A percentile compares a stretch with the other conserved stretches of the same genome.
phyloP scores from a whole-genome alignment of 1,140 invertebrate species.

The Sminthurides bifidus region DNA sequence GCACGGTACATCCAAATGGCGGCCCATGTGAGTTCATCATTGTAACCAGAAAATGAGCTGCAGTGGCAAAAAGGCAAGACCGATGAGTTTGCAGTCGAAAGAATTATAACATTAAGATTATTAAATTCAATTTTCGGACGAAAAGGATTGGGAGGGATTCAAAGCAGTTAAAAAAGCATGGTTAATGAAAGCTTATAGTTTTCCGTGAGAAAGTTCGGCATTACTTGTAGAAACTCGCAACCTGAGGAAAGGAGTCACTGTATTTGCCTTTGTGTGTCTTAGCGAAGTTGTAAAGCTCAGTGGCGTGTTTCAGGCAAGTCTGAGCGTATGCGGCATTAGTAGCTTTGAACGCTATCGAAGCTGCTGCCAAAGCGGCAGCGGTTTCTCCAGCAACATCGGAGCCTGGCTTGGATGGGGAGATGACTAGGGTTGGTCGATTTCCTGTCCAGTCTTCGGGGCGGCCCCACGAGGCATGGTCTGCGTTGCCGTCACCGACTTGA shows the following conservation, averaged over 20 bases:
- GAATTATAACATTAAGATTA: not conserved
- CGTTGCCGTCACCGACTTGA: constrained; percentile 32
- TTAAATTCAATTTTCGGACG: not conserved
- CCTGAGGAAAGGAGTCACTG: not conserved
- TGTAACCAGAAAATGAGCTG: constrained; percentile 40
- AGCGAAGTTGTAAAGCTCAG: not conserved
- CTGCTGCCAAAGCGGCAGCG: not conserved
- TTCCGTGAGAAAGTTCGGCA: not conserved
- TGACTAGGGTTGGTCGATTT: constrained; percentile 35
- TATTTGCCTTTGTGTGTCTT: not conserved
- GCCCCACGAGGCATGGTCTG: constrained; percentile 33
- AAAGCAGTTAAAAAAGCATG: no score
- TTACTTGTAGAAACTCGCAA: not conserved
- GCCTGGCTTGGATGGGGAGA: constrained; percentile 16
- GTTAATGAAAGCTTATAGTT: no score
- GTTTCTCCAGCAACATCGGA: not conserved
- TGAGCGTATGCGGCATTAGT: not conserved
- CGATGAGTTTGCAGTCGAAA: not conserved
- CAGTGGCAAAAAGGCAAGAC: no score
- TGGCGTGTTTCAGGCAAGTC: not conserved
- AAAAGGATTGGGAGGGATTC: no score
- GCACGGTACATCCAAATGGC: constrained; percentile 50
- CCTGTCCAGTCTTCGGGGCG: constrained; percentile 35
- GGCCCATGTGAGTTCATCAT: constrained; percentile 51
- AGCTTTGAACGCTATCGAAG: not conserved